Percentiles rank a stretch among this genome's conserved stretches.
Evolutionary conservation across 2,797 vertebrate genomes (phyloP).

Genomic region (Luscinia luscinia): DNA sequence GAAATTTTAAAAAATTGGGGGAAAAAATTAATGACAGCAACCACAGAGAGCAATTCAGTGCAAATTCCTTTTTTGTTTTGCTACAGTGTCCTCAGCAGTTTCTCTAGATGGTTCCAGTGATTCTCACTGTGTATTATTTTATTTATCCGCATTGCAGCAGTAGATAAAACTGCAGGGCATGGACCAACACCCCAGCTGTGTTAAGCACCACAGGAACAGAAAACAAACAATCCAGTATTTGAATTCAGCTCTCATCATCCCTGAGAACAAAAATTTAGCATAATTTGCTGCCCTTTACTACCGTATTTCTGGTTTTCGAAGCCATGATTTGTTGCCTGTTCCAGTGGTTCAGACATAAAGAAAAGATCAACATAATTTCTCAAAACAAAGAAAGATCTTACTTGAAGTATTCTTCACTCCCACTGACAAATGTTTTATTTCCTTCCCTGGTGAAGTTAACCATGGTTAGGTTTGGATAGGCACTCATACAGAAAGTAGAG

Average conservation of each 20-base stretch:
- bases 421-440: slow-evolving; percentile 95
- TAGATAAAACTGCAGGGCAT: background rate
- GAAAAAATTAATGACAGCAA: background rate
- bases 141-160: slow-evolving; percentile 67
- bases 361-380: background rate
- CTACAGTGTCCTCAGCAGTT: background rate
- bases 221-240: background rate
- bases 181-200: slow-evolving; percentile 12
- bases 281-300: background rate
- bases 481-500: slow-evolving; percentile 91
- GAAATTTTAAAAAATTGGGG: background rate
- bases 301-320: background rate
- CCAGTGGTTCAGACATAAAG: too few species aligned
- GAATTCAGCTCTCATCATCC: background rate
- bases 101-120: slow-evolving; percentile 2
- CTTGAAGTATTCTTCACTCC: slow-evolving; percentile 99
- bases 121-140: slow-evolving; percentile 38
- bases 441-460: slow-evolving; percentile 87
- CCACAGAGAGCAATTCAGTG: background rate
- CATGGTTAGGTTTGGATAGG: slow-evolving; percentile 89
- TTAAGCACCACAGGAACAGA: background rate
- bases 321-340: background rate
- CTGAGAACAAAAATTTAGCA: background rate
- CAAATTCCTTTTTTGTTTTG: background rate
- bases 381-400: slow-evolving; percentile 77